Evolutionary conservation across 2,888 invertebrate species (phyloP), one percentile per base, ranked within the genome.

Genomic region (Trachelus iudaicus): DNA sequence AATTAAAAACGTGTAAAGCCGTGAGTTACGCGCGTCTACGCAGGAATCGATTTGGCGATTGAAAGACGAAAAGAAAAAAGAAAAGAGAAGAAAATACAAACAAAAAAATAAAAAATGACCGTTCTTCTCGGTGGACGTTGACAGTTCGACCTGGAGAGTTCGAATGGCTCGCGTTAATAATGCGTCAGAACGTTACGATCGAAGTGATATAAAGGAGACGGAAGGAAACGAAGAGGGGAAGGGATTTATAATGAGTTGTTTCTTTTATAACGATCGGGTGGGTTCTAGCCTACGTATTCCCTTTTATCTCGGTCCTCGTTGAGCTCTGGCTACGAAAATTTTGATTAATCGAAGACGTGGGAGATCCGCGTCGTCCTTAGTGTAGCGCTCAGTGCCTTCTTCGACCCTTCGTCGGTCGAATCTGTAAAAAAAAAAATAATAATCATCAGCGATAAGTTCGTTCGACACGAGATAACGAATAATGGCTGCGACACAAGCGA

Each of bases 381-480:
- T 81, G 82, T 84, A 84, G 84, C 87, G 85, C 87, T 87, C 87
- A 85, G 83, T 85, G 85, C 85, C 86, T 85, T 86, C 85, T 83
- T 86, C 84, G 85, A 86, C 84, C 86, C 88, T 85, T 85, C 82
- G 83, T 85, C 85, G 83, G 82, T 87, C 85, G 85, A 88, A 89
- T 87, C 91, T 90, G 88, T 31, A 89, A 89, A 69, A n/a, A 11
- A 37, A 78, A 79, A 30, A 73, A 81, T 82, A n/a, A 75, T 69
- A 30, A n/a, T 11, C 3, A n/a, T 69, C 9, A 73, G 71, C 9
- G 3, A 75, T 31, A 71, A 68, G 37, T 37, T 37, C 3, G 33
- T 37, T 37, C 12, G 37, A n/a, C 13, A 33, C 3, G 33, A 30
- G 1, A 73, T 77, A 56, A 73, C n/a, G 15, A 40, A 6, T 40